Base-by-base conservation (phyloP, 2,797 vertebrate genomes). In the Pseudomugil gertrudae region DNA sequence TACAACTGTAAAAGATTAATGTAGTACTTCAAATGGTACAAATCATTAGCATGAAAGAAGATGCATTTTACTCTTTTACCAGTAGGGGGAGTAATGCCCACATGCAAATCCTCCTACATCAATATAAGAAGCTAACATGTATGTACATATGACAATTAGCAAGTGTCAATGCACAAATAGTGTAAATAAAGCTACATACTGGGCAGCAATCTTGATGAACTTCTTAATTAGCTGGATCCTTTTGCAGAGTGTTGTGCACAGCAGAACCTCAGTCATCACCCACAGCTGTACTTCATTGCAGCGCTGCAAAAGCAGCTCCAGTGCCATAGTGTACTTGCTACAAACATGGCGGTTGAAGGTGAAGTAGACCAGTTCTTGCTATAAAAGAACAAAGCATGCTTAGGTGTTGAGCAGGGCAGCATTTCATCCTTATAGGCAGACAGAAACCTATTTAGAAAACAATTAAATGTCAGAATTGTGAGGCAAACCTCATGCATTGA, bases 321-420 rank as follows among this genome's bases (percentile, higher is more conserved):
- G 91, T 56, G 95, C 95, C 80, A 87, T 92, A 0, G 96, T 96
- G 90, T 95, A 95, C 83, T 92, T 91, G 2, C 93, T 89, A 53
- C 87, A 92, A 0, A 94, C 91, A 63, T 96, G 95, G 72, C 96
- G 96, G 87, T 95, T 96, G 93, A 98, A 96, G 0, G 94, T 98
- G 93, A 97, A 98, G 85, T 97, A 97, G 81, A 99, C 95, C 76
- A 99, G 92, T 76, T 99, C 96, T 97, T 98, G 97, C 98, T 99
- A 93, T 29, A 92, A 90, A 60, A 68, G 8, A 58, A 52, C 9
- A 47, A n/a, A 19, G 29, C 0, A 3, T 1, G 27, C 2, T 47
- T 21, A 53, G 13, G 6, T 45, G 63, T 9, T 26, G 0, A 52
- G 61, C 2, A 24, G 6, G 51, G n/a, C 15, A 32, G 26, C 14